phyloP scores from a whole-genome alignment of 2,113 vertebrate genomes.

The Hypomesus transpacificus region DNA sequence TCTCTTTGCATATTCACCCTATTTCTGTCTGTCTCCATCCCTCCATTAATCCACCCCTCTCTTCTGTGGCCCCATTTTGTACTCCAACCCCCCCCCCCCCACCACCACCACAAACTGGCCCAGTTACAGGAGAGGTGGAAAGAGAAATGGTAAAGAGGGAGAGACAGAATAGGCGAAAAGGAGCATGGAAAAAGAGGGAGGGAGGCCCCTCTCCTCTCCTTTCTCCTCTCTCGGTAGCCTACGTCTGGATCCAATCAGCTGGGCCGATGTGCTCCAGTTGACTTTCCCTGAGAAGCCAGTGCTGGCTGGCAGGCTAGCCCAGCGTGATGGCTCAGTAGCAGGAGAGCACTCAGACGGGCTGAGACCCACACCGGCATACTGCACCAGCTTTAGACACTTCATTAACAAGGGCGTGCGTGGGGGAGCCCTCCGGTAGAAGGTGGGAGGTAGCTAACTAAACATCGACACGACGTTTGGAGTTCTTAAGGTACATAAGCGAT shows the following conservation, averaged over 20 bases:
- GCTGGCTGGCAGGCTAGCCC: too few species aligned
- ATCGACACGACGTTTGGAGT: too few species aligned
- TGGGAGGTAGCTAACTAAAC: too few species aligned
- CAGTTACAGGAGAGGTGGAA: neutral
- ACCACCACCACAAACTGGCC: slow-evolving; percentile 51
- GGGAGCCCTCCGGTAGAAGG: too few species aligned
- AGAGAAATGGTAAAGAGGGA: neutral
- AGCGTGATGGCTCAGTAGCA: too few species aligned
- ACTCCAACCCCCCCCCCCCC: neutral
- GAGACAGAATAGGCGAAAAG: neutral
- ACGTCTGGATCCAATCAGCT: slow-evolving; percentile 63
- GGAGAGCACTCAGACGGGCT: too few species aligned
- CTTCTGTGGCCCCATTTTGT: slow-evolving; percentile 16
- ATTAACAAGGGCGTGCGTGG: too few species aligned
- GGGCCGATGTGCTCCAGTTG: slow-evolving; percentile 47
- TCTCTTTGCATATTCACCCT: neutral
- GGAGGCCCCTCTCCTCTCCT: slow-evolving; percentile 52
- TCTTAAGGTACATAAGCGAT: too few species aligned
- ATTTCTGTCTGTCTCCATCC: neutral
- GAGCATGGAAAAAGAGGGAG: neutral
- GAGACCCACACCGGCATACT: too few species aligned
- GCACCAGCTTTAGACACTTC: too few species aligned
- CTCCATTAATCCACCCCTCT: slow-evolving; percentile 25
- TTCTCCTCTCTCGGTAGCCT: slow-evolving; percentile 57
- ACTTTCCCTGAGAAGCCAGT: slow-evolving; percentile 21